Conservation (phyloP, 2,113 vertebrate species). For the Myocastor coypus region DNA sequence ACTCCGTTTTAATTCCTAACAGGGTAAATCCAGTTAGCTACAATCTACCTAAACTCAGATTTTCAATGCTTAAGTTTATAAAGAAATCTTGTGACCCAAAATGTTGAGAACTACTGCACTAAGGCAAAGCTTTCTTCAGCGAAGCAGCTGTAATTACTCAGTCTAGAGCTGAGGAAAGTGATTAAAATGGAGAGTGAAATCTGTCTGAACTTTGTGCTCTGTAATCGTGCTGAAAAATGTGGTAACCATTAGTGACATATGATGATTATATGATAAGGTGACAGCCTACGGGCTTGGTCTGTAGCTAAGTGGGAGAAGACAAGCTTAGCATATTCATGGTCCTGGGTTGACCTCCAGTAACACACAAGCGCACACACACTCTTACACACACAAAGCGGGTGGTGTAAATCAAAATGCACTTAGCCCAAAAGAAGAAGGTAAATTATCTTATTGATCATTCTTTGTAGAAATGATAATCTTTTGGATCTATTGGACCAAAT, state of each 20-base stretch:
- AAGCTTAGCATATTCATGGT: neutral
- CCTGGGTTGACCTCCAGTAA: neutral
- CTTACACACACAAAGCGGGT: neutral
- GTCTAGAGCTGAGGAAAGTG: neutral
- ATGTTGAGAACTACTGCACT: neutral
- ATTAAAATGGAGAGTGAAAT: neutral
- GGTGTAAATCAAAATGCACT: neutral
- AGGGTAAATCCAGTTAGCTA: neutral
- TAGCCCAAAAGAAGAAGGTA: neutral
- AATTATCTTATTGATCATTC: neutral
- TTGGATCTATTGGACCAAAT: neutral
- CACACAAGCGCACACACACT: neutral
- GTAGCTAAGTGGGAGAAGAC: neutral
- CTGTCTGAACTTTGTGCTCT: neutral
- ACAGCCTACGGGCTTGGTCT: neutral
- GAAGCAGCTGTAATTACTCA: neutral
- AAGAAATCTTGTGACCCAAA: neutral
- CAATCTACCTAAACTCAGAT: neutral
- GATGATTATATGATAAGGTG: neutral
- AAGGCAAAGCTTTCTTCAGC: neutral
- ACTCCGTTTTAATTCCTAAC: constrained; percentile 31
- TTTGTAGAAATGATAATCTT: neutral
- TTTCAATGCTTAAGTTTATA: neutral
- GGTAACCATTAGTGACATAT: neutral
- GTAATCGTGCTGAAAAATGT: neutral